Percentiles rank a stretch among this genome's conserved stretches.
These are phyloP conservation scores for Tympanoctomys barrerae DNA, from an alignment of 2,797 vertebrate genomes.

Conservation along the genomic window DNA sequence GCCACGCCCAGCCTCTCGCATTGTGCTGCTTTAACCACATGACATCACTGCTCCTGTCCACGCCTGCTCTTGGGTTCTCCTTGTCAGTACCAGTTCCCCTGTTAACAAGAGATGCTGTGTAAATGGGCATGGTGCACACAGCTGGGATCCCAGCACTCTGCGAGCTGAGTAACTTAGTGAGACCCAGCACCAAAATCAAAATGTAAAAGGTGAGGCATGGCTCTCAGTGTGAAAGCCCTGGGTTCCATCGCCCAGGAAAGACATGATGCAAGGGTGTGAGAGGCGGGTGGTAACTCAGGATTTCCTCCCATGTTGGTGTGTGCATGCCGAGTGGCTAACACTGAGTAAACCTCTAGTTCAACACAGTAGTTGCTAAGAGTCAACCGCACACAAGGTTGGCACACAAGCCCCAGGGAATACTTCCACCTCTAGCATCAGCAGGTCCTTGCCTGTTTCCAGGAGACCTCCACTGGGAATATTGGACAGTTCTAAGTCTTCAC, in stretches of 20 bases:
- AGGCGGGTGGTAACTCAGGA: background rate
- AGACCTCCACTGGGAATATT: background rate
- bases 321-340: rapidly evolving
- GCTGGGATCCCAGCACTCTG: background rate
- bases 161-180: background rate
- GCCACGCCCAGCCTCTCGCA: background rate
- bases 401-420: rapidly evolving
- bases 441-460: background rate
- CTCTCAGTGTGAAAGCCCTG: background rate
- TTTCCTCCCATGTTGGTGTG: rapidly evolving
- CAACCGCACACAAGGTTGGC: rapidly evolving
- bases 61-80: background rate
- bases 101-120: background rate
- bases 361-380: background rate
- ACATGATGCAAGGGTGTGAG: background rate
- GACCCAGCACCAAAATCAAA: background rate
- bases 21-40: rapidly evolving
- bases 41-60: rapidly evolving
- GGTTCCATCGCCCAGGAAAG: background rate
- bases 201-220: background rate
- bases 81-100: background rate
- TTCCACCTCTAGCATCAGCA: rapidly evolving
- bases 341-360: background rate
- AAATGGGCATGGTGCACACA: background rate
- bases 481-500: background rate